phyloP scores from a whole-genome alignment of 2,797 vertebrate species.

The Sternarchorhynchus goeldii region DNA sequence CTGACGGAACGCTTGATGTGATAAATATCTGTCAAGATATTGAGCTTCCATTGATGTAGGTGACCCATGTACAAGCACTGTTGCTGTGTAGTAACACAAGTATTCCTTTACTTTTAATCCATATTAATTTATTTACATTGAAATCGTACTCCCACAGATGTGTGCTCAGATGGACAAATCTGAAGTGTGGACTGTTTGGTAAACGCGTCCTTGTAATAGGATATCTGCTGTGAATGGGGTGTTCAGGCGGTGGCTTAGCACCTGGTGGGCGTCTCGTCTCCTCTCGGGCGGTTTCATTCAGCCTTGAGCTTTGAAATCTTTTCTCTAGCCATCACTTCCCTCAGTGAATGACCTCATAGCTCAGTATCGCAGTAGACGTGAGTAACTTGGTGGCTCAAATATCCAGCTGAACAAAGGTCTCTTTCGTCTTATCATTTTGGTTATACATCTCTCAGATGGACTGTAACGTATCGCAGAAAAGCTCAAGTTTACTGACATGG shows the following conservation, averaged over 20 bases:
- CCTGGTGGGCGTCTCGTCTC: conserved; percentile 47
- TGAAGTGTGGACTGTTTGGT: conserved; percentile 26
- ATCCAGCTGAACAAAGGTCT: conserved; percentile 46
- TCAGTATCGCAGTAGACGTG: conserved; percentile 13
- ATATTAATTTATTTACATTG: not conserved
- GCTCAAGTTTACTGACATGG: not conserved
- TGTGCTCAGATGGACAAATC: conserved; percentile 12
- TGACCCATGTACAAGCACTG: not conserved
- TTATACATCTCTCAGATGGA: conserved; percentile 3
- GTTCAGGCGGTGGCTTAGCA: conserved; percentile 30
- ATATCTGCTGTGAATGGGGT: conserved; percentile 28
- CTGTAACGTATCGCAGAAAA: not conserved
- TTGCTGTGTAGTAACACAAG: not conserved
- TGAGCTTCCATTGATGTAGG: not conserved
- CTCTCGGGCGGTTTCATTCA: conserved; percentile 41
- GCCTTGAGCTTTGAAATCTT: conserved; percentile 63
- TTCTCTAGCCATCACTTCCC: conserved; percentile 60
- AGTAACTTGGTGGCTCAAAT: conserved; percentile 36
- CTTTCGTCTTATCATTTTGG: conserved; percentile 28
- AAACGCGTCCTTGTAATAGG: conserved; percentile 43
- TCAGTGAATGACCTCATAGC: conserved; percentile 58
- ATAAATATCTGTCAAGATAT: conserved; percentile 6
- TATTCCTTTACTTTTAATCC: not conserved
- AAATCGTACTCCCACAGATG: not conserved
- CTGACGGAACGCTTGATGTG: conserved; percentile 11